A percentile compares a stretch with the other conserved stretches of the same genome.
Conservation (phyloP, 2,888 invertebrate genomes). For the Stenotaenia linearis region DNA sequence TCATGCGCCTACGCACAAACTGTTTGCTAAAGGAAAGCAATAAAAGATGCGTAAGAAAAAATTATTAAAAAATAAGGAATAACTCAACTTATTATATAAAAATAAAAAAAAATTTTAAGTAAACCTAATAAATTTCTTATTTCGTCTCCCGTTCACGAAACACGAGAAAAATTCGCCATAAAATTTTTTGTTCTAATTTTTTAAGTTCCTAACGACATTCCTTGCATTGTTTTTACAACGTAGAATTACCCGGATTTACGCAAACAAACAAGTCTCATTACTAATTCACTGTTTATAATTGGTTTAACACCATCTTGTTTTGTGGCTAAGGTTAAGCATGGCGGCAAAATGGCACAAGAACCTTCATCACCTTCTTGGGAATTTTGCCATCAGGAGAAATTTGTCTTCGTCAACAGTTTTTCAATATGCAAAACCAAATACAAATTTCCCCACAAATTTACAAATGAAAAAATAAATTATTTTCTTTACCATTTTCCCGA, state of each 20-base stretch:
- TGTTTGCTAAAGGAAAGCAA: not conserved
- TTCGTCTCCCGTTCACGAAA: not conserved
- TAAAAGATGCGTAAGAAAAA: not conserved
- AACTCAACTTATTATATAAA: not conserved
- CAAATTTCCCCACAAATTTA: not conserved
- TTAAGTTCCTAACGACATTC: too few relatives aligned
- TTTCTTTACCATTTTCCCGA: too few relatives aligned
- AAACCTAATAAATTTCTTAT: not conserved
- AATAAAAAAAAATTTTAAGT: not conserved
- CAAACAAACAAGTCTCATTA: not conserved
- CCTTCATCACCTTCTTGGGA: not conserved
- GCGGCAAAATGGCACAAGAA: not conserved
- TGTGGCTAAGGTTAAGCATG: not conserved
- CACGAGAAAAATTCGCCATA: not conserved
- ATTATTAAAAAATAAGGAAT: not conserved
- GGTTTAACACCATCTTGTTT: not conserved
- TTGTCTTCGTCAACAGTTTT: not conserved
- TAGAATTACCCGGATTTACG: too few relatives aligned
- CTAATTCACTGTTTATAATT: not conserved
- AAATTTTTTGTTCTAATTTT: too few relatives aligned
- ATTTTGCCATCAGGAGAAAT: not conserved
- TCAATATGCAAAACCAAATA: not conserved
- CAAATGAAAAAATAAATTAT: too few relatives aligned
- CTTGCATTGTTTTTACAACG: too few relatives aligned
- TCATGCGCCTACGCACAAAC: not conserved